Conservation (phyloP, 2,797 vertebrate genomes). For the Spinus olivaceus region DNA sequence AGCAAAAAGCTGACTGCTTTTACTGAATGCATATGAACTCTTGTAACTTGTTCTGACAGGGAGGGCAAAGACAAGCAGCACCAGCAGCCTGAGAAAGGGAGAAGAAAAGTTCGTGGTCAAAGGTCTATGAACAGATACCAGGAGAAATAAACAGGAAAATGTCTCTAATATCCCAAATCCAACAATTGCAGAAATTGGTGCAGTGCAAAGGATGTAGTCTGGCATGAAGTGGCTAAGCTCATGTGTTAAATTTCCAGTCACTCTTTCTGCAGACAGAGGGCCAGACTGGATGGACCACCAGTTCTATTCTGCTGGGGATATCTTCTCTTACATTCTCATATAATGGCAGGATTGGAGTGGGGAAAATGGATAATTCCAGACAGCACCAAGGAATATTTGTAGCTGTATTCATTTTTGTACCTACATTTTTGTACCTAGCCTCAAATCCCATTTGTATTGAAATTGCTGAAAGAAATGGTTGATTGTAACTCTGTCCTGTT, state of each 20-base stretch:
- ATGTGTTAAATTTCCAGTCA: neutral
- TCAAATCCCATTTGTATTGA: neutral
- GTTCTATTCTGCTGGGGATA: neutral
- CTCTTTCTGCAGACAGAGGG: neutral
- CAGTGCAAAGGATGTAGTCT: neutral
- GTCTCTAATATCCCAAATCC: neutral
- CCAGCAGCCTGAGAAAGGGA: neutral
- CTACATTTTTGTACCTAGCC: neutral
- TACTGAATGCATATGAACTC: neutral
- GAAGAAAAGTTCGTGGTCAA: neutral
- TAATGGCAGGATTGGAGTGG: neutral
- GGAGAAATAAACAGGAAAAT: neutral
- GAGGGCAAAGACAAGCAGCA: neutral
- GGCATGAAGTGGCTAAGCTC: neutral
- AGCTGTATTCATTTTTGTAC: neutral
- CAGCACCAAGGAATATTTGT: neutral
- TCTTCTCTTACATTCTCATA: neutral
- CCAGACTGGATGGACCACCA: neutral
- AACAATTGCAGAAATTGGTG: fast-evolving
- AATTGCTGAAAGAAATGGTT: neutral
- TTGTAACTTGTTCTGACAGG: neutral
- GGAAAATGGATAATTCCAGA: neutral
- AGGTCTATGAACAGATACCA: neutral
- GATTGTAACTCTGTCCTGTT: neutral
- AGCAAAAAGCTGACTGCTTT: neutral